Evolutionary conservation across 64 coral and sea anemone species (phyloP), one percentile per base, ranked within the genome.

Genomic region (Platygyra sinensis): DNA sequence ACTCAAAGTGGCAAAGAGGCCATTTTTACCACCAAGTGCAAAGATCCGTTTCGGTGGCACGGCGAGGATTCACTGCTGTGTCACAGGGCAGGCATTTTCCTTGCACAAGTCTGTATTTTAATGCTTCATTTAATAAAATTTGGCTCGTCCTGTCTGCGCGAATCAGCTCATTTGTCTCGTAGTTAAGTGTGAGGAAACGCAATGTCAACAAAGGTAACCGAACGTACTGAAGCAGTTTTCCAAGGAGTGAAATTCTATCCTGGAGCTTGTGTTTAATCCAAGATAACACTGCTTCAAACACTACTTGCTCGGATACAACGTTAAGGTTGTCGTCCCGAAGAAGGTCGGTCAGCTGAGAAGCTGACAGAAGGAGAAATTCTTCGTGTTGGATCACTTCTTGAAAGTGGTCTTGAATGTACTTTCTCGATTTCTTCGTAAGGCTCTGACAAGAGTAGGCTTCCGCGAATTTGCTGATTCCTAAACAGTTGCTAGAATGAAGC

Each of bases 1-100:
- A 62, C 89, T 96, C 52, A 96, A 88, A 32, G 95, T 96, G 16
- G 95, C 95, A 87, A 96, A 96, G 19, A 96, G 77, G 61, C 95
- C 95, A 93, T 96, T 96, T 87, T 96, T 96, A 3, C 95, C 95
- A 50, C 95, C 95, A 62, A 96, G 79, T 10, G 95, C 91, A 93
- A 86, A 96, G 69, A 96, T 96, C 62, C 91, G 89, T 30, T 71
- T 93, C 11, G 91, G 87, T 12, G n/a, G 95, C 75, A 46, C 95
- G 67, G 54, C 95, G 80, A 18, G 86, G 91, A 20, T 38, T 87
- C 10, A 82, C 74, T 62, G 86, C 60, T 76, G 77, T 86, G 16
- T 90, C 72, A 82, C 60, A 91, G 49, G 90, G 60, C 39, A 36
- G 42, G 59, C 88, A 86, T 61, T 93, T 96, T 18, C 67, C 88